Base-by-base conservation (phyloP, 1,140 invertebrate species). In the Caenorhabditis briggsae region DNA sequence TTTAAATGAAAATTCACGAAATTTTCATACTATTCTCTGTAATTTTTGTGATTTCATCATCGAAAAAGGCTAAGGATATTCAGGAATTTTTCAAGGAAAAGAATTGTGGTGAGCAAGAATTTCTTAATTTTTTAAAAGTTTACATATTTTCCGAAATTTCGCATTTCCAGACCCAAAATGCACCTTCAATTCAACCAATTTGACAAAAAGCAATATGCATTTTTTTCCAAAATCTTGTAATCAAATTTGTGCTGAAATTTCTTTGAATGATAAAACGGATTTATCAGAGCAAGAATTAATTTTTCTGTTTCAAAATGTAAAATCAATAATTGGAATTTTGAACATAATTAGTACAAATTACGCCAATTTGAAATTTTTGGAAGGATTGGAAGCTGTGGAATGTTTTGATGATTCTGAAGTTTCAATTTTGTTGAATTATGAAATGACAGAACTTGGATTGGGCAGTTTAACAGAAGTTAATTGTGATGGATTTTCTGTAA, bases 81-180 rank as follows among this genome's bases (percentile, higher is more conserved):
- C 0, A 8, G 1, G 3, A 8, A 2, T 58, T 58, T 58, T 58
- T 58, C 7, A 5, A 18, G 14, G 56, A 20, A 18, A 58, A 58
- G n/a, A 58, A 16, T 58, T 58, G 56, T 58, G 56, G 56, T 58
- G n/a, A 58, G 56, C n/a, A n/a, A n/a, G n/a, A n/a, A n/a, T 50
- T 50, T 11, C 0, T 50, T 14, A 18, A 58, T 20, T 58, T 58
- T 58, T 5, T 1, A 18, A 58, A 58, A 58, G 12, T 12, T 50
- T 50, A 6, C 6, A 1, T 50, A 50, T 50, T 14, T 0, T 0
- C 3, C 16, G 16, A 50, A 58, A n/a, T n/a, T n/a, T n/a, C n/a
- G n/a, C n/a, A n/a, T n/a, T 61, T 61, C 25, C 64, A 65, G 64
- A 65, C 5, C 25, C 25, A 12, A 46, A 46, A 43, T 65, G 64